These are phyloP conservation scores for Euglossa dilemma DNA, from an alignment of 1,140 invertebrate genomes.

Conservation along the genomic window DNA sequence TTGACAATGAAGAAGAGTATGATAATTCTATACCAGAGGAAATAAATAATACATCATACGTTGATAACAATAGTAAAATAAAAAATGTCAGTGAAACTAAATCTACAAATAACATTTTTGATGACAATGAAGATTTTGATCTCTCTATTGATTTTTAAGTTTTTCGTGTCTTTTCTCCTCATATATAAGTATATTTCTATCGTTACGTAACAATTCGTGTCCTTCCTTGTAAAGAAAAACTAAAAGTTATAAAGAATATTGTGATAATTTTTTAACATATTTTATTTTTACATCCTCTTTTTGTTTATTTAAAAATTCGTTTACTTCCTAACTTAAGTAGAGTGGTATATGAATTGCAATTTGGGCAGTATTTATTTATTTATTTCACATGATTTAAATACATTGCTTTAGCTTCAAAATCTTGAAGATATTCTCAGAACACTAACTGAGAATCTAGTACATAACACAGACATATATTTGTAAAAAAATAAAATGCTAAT, in stretches of 20 bases:
- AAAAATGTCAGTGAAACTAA: not conserved
- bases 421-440: slow-evolving; percentile 48
- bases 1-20: not conserved
- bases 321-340: not conserved
- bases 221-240: slow-evolving; percentile 41
- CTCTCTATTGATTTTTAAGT: slow-evolving; percentile 55
- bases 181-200: not conserved
- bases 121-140: slow-evolving; percentile 55
- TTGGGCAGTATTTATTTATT: slow-evolving; percentile 54
- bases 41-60: not conserved
- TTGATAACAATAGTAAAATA: not conserved
- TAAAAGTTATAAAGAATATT: slow-evolving; percentile 47
- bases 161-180: not conserved
- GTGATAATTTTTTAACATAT: slow-evolving; percentile 36
- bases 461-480: slow-evolving; percentile 45
- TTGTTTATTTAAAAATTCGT: not conserved
- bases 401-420: slow-evolving; percentile 51
- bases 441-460: slow-evolving; percentile 51
- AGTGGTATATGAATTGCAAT: not conserved
- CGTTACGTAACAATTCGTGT: slow-evolving; percentile 8
- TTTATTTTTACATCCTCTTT: slow-evolving; percentile 25
- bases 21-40: not conserved
- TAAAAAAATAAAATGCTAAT: slow-evolving; percentile 61
- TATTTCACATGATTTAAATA: slow-evolving; percentile 58
- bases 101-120: slow-evolving; percentile 51